These are phyloP conservation scores for Kradibia gibbosae DNA, from an alignment of 1,140 invertebrate species.

Conservation along the genomic window DNA sequence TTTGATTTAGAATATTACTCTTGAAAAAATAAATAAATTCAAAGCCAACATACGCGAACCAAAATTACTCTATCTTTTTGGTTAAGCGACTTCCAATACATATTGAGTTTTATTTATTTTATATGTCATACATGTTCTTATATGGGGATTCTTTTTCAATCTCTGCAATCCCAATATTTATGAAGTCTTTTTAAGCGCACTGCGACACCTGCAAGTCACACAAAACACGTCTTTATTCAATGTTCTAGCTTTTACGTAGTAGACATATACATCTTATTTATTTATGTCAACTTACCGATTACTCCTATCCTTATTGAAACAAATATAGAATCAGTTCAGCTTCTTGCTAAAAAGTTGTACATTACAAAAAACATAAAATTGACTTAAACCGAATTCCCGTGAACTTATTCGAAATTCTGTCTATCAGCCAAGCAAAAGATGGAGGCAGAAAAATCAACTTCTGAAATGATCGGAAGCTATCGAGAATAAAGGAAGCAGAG, in stretches of 20 bases:
- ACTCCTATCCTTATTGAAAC: slow-evolving; percentile 25
- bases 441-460: slow-evolving; percentile 20
- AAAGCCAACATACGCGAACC: no score
- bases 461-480: slow-evolving; percentile 25
- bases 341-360: slow-evolving; percentile 14
- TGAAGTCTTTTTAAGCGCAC: background rate
- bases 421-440: background rate
- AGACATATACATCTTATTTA: background rate
- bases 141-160: background rate
- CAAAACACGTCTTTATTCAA: slow-evolving; percentile 1
- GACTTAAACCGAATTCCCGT: slow-evolving; percentile 7
- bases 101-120: background rate
- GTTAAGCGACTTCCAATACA: background rate
- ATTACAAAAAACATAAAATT: background rate
- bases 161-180: slow-evolving; percentile 9
- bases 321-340: slow-evolving; percentile 55
- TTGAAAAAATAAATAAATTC: no score
- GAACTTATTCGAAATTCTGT: slow-evolving; percentile 40
- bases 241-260: background rate
- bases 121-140: background rate
- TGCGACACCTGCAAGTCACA: slow-evolving; percentile 13
- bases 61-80: background rate
- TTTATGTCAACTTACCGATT: background rate
- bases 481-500: background rate
- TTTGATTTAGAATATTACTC: background rate